Conservation (phyloP, 2,113 vertebrate species). For the Clarias macrocephalus region DNA sequence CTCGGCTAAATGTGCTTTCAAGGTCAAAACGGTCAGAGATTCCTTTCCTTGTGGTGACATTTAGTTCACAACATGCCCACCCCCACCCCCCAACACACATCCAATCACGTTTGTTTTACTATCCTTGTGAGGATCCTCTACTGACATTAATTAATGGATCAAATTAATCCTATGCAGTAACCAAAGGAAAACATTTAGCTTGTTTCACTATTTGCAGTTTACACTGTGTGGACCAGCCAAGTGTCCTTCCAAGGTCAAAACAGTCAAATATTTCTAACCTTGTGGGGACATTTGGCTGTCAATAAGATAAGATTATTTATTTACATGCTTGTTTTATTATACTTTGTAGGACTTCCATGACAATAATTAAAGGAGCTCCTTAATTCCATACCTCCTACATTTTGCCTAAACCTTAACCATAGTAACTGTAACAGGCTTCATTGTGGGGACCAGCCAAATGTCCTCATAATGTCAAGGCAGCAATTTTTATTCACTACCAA, state of each 20-base stretch:
- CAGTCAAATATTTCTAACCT: not conserved
- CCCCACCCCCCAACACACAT: too few relatives aligned
- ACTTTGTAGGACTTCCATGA: not conserved
- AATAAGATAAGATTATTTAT: not conserved
- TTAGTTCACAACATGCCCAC: too few relatives aligned
- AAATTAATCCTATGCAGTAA: not conserved
- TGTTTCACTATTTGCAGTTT: too few relatives aligned
- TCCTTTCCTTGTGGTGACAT: too few relatives aligned
- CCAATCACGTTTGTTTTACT: too few relatives aligned
- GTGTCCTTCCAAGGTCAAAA: too few relatives aligned
- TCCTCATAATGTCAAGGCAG: not conserved
- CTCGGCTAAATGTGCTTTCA: too few relatives aligned
- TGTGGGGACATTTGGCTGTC: not conserved
- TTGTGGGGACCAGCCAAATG: not conserved
- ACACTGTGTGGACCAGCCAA: too few relatives aligned
- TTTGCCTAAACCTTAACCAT: not conserved
- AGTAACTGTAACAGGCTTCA: not conserved
- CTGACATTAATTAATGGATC: not conserved
- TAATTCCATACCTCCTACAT: not conserved
- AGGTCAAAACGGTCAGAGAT: too few relatives aligned
- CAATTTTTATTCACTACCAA: not conserved
- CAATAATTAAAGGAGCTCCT: not conserved
- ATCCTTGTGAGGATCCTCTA: not conserved
- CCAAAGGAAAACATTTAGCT: too few relatives aligned
- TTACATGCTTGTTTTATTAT: not conserved